phyloP scores from a whole-genome alignment of 2,113 vertebrate genomes.

The Fregata magnificens region DNA sequence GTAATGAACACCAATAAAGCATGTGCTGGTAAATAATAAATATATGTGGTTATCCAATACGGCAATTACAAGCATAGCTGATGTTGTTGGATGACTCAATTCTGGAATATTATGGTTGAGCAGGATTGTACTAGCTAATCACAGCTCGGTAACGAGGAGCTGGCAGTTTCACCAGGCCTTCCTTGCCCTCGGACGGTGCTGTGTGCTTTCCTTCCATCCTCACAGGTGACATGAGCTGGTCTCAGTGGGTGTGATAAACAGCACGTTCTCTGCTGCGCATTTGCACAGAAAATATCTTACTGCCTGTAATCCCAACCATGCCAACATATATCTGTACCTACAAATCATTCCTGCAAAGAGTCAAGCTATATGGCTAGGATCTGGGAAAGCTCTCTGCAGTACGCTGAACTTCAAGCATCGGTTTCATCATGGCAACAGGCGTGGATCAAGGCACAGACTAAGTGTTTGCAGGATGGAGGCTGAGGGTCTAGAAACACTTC shows the following conservation, averaged over 20 bases:
- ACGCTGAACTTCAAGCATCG: neutral
- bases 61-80: constrained; percentile 15
- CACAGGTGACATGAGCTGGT: neutral
- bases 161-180: neutral
- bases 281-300: neutral
- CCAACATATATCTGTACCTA: neutral
- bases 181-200: neutral
- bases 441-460: neutral
- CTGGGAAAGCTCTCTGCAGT: neutral
- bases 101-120: constrained; percentile 18
- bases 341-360: neutral
- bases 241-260: neutral
- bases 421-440: neutral
- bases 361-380: neutral
- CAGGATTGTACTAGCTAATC: neutral
- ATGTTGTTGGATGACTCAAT: neutral
- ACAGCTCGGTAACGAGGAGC: neutral
- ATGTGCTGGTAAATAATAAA: constrained; percentile 57
- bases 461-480: neutral
- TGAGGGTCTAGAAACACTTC: neutral
- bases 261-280: neutral
- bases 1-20: constrained; percentile 49
- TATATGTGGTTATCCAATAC: constrained; percentile 27
- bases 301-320: neutral
- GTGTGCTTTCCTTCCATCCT: neutral